These are phyloP conservation scores for Drosophila ananassae DNA, from an alignment of 1,140 invertebrate genomes.

Conservation along the genomic window DNA sequence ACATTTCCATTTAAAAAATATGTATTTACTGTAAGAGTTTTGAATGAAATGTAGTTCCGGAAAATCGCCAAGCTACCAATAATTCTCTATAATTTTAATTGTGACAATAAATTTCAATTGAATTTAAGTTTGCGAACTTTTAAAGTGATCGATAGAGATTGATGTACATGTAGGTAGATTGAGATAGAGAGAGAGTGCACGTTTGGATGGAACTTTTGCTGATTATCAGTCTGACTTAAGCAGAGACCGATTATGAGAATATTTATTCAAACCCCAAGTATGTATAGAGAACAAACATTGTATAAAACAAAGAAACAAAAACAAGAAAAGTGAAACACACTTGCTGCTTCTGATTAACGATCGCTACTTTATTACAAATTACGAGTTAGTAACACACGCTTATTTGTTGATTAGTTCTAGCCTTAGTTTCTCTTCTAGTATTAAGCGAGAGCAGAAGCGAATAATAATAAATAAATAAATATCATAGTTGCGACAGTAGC, in stretches of 20 bases:
- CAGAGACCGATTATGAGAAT: slow-evolving; percentile 42
- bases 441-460: slow-evolving; percentile 57
- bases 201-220: slow-evolving; percentile 53
- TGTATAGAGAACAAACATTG: slow-evolving; percentile 55
- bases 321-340: slow-evolving; percentile 23
- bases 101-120: slow-evolving; percentile 56
- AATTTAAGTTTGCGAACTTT: slow-evolving; percentile 38
- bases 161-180: neutral
- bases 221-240: slow-evolving; percentile 64
- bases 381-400: slow-evolving; percentile 83
- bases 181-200: slow-evolving; percentile 12
- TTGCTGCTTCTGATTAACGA: slow-evolving; percentile 76
- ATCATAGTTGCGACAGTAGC: slow-evolving; percentile 53
- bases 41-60: slow-evolving; percentile 5
- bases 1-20: neutral
- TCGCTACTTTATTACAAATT: slow-evolving; percentile 72
- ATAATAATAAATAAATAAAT: slow-evolving; percentile 27
- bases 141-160: slow-evolving; percentile 29
- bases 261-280: slow-evolving; percentile 19
- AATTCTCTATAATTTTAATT: slow-evolving; percentile 41
- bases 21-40: neutral
- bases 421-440: slow-evolving; percentile 75
- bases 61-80: slow-evolving; percentile 2
- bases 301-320: slow-evolving; percentile 40
- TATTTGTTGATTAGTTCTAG: slow-evolving; percentile 84